Conservation (phyloP, 2,888 invertebrate genomes). For the Rhaphigaster nebulosa region DNA sequence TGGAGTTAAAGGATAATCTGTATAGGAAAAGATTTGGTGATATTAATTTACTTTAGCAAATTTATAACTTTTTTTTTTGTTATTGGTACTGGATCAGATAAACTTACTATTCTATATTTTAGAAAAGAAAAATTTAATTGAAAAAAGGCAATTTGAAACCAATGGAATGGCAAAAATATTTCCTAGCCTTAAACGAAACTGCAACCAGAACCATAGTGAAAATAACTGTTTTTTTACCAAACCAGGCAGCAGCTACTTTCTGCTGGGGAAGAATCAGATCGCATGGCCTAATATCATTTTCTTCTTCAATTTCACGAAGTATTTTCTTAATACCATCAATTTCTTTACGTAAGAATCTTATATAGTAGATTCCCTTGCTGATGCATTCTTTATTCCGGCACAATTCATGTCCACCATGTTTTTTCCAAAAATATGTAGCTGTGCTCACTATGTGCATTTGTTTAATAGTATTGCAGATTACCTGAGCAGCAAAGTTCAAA, state of each 20-base stretch:
- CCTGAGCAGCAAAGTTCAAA: conserved; percentile 35
- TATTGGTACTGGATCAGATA: background rate
- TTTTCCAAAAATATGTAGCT: conserved; percentile 60
- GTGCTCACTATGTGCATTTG: conserved; percentile 62
- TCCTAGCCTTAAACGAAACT: conserved; percentile 30
- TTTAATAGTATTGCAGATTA: conserved; percentile 59
- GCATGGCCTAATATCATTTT: conserved; percentile 59
- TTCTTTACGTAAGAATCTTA: conserved; percentile 58
- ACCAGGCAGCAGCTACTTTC: background rate
- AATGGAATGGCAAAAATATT: background rate
- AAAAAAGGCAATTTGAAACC: background rate
- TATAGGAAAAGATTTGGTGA: background rate
- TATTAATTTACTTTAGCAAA: background rate
- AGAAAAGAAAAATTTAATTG: background rate
- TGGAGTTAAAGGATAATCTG: background rate
- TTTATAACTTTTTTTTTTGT: background rate
- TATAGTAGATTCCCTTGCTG: conserved; percentile 54
- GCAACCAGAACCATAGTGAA: conserved; percentile 21
- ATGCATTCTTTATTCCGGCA: conserved; percentile 48
- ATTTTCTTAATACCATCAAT: conserved; percentile 55
- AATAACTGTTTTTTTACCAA: conserved; percentile 41
- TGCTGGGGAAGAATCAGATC: conserved; percentile 61
- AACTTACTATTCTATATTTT: background rate
- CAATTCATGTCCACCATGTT: conserved; percentile 34
- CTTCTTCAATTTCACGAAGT: conserved; percentile 59